Percentiles rank a stretch among this genome's conserved stretches.
phyloP scores from a whole-genome alignment of 2,888 invertebrate genomes.

The Drosophila hamatofila region DNA sequence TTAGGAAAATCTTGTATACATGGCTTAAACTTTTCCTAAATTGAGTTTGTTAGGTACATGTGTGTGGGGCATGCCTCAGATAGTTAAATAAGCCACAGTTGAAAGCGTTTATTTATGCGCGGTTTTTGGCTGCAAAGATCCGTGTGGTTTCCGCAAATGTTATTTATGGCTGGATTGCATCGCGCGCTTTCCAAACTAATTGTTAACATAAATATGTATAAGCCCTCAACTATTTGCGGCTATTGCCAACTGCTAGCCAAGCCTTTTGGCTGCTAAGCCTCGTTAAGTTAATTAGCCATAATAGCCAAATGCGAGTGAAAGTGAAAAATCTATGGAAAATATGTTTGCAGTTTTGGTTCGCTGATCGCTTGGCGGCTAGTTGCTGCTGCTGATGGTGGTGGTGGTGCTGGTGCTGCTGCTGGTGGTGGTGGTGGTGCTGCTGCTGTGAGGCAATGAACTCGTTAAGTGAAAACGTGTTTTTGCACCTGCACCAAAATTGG shows the following conservation, averaged over 20 bases:
- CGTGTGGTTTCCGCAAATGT: background rate
- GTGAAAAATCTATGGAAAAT: constrained; percentile 72
- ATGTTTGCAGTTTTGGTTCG: constrained; percentile 29
- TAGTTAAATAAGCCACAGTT: background rate
- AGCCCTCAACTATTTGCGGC: constrained; percentile 9
- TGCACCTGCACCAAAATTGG: constrained; percentile 61
- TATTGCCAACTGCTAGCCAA: constrained; percentile 19
- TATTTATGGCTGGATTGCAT: constrained; percentile 19
- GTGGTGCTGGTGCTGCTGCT: constrained; percentile 2
- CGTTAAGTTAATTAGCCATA: constrained; percentile 66
- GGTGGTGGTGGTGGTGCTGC: constrained; percentile 27
- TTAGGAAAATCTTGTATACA: background rate
- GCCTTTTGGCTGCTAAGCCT: constrained; percentile 30
- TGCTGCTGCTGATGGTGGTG: constrained; percentile 23
- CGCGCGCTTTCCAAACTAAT: constrained; percentile 30
- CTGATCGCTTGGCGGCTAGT: constrained; percentile 54
- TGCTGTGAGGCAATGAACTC: constrained; percentile 69
- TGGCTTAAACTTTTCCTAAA: background rate
- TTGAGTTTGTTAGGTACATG: background rate
- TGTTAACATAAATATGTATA: constrained; percentile 21
- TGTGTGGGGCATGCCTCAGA: background rate
- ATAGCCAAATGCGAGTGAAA: constrained; percentile 65
- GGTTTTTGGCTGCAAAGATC: constrained; percentile 1
- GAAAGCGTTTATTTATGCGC: background rate
- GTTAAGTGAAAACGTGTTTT: constrained; percentile 62